These are phyloP conservation scores for Trichonephila inaurata DNA, from an alignment of 1,140 invertebrate genomes.

Conservation along the genomic window DNA sequence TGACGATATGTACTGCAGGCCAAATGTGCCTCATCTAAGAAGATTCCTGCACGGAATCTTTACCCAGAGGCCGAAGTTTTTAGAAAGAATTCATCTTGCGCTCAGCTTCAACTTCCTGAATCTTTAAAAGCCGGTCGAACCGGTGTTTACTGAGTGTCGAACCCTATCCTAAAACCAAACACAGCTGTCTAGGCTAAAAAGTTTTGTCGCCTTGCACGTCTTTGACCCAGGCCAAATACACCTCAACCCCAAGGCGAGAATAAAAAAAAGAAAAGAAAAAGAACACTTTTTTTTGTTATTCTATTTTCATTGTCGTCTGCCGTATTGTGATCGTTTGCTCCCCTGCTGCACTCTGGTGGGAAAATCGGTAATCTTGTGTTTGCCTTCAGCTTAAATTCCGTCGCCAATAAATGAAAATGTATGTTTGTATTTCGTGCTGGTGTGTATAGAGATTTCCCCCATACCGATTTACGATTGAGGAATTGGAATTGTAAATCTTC, in stretches of 20 bases:
- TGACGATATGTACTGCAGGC: neutral
- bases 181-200: conserved; percentile 70
- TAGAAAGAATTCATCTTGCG: conserved; percentile 44
- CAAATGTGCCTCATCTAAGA: neutral
- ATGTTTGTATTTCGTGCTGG: neutral
- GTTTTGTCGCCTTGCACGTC: conserved; percentile 67
- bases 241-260: conserved; percentile 40
- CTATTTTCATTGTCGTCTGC: conserved; percentile 26
- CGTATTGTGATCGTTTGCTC: neutral
- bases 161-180: conserved; percentile 74
- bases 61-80: conserved; percentile 44
- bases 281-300: neutral
- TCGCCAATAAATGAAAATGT: neutral
- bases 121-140: conserved; percentile 68
- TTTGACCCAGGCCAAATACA: conserved; percentile 67
- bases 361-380: conserved; percentile 65
- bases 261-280: neutral
- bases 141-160: conserved; percentile 59
- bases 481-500: neutral
- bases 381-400: conserved; percentile 6
- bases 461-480: neutral
- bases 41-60: conserved; percentile 62
- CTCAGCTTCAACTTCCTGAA: conserved; percentile 48
- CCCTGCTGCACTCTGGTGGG: conserved; percentile 53
- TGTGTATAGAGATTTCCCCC: neutral